phyloP scores from a whole-genome alignment of 2,888 invertebrate species.

The Empis stercorea region DNA sequence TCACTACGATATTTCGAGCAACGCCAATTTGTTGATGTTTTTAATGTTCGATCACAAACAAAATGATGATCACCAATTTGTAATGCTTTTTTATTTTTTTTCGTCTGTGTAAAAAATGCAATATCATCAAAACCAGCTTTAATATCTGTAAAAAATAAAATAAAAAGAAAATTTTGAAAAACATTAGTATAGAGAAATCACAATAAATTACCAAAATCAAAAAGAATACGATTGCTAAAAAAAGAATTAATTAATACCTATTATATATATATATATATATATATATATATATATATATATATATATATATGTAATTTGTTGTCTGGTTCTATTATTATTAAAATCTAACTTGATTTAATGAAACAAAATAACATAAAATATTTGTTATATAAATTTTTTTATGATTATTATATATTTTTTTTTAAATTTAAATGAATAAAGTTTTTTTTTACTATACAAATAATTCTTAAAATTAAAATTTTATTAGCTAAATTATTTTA shows the following conservation, averaged over 20 bases:
- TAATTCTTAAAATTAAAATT: too few species aligned
- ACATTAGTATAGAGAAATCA: conserved; percentile 3
- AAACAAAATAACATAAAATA: not conserved
- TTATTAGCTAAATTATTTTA: too few species aligned
- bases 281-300: too few species aligned
- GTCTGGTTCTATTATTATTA: too few species aligned
- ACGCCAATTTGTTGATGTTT: conserved; percentile 32
- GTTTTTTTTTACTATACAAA: too few species aligned
- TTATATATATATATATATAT: too few species aligned
- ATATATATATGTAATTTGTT: too few species aligned
- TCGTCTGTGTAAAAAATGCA: conserved; percentile 23
- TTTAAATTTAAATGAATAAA: too few species aligned
- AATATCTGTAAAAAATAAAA: conserved; percentile 11
- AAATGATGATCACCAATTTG: conserved; percentile 27
- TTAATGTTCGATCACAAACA: conserved; percentile 30
- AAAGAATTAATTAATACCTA: too few species aligned
- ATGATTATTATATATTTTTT: not conserved
- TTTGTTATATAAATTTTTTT: conserved; percentile 3
- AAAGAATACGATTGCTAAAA: not conserved
- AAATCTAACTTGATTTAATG: too few species aligned
- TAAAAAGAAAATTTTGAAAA: conserved; percentile 6
- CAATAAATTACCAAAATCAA: not conserved
- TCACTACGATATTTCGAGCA: conserved; percentile 20
- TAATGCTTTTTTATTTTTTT: conserved; percentile 30
- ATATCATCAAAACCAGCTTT: conserved; percentile 1